These are phyloP conservation scores for Melanostigma gelatinosum DNA, from an alignment of 2,113 vertebrate species.

Conservation along the genomic window DNA sequence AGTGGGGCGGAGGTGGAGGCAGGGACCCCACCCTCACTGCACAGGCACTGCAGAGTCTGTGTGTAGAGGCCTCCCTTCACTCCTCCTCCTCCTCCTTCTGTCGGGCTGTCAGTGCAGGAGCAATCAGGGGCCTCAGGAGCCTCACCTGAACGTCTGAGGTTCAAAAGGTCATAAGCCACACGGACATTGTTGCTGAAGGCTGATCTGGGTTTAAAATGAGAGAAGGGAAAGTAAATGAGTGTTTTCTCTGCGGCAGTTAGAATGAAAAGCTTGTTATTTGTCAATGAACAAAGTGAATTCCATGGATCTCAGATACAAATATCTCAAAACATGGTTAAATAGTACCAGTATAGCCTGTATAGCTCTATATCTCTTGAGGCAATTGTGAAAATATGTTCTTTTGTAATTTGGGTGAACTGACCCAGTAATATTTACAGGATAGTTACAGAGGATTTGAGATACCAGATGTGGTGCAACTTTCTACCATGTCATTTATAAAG, in stretches of 20 bases:
- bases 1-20: slow-evolving; percentile 84
- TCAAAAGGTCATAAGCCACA: slow-evolving; percentile 87
- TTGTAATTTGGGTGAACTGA: no score
- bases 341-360: not conserved
- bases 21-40: slow-evolving; percentile 85
- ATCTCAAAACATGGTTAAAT: not conserved
- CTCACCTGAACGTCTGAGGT: slow-evolving; percentile 39
- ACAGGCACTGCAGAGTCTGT: slow-evolving; percentile 88
- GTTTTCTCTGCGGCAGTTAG: not conserved
- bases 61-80: slow-evolving; percentile 89
- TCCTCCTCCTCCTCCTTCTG: slow-evolving; percentile 79
- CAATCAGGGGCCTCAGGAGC: slow-evolving; percentile 42
- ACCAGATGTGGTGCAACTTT: no score
- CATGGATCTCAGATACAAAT: not conserved
- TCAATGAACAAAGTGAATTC: not conserved
- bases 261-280: not conserved
- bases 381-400: no score
- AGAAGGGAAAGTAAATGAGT: not conserved
- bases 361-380: no score
- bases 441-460: no score
- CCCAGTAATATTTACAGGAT: no score
- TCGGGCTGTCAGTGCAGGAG: slow-evolving; percentile 5
- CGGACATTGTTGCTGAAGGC: slow-evolving; percentile 81
- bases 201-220: slow-evolving; percentile 56
- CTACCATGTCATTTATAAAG: not conserved